Base-by-base conservation (phyloP, 2,113 vertebrate genomes). In the Datnioides undecimradiatus region DNA sequence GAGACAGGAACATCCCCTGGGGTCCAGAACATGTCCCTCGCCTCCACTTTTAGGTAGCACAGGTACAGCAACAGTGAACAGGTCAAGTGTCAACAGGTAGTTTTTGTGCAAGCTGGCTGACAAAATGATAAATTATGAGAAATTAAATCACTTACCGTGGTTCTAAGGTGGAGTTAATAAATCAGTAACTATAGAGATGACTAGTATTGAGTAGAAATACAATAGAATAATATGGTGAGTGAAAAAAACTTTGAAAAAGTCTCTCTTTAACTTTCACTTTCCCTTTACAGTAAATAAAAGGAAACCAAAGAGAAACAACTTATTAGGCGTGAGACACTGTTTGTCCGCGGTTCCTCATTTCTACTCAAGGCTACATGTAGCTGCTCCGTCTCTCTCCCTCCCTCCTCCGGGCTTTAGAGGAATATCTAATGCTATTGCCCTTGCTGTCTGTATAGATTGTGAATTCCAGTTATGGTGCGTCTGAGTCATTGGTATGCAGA, bases 401-500 rank as follows among this genome's bases (percentile, higher is more conserved):
- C n/a, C 67, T 63, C 62, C 67, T 70, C 59, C 6, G 23, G 31
- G 68, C 85, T 88, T 79, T 14, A 19, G 36, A 49, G 71, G 84
- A 91, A 90, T 91, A 86, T 73, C 58, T 85, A 82, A 87, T 80
- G 79, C 41, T n/a, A 60, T 63, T 81, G 82, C 69, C 73, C 66
- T 79, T 75, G 76, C 85, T 19, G 74, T 87, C 87, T 86, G 87
- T 90, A 79, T 88, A 72, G 91, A 93, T 91, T 88, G 90, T 87
- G 91, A 88, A 92, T 92, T 93, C 89, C 66, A 83, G 92, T 83
- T 90, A 81, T 79, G 82, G 72, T 16, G 43, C 11, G 64, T 87
- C 75, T 81, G 79, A 74, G 63, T 92, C 87, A 89, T 94, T 92
- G 90, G 81, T 91, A 94, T 94, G 91, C 93, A 86, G 82, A 77